Evolutionary conservation across 1,140 invertebrate genomes (phyloP), one percentile per base, ranked within the genome.

Genomic region (Achatina immaculata): DNA sequence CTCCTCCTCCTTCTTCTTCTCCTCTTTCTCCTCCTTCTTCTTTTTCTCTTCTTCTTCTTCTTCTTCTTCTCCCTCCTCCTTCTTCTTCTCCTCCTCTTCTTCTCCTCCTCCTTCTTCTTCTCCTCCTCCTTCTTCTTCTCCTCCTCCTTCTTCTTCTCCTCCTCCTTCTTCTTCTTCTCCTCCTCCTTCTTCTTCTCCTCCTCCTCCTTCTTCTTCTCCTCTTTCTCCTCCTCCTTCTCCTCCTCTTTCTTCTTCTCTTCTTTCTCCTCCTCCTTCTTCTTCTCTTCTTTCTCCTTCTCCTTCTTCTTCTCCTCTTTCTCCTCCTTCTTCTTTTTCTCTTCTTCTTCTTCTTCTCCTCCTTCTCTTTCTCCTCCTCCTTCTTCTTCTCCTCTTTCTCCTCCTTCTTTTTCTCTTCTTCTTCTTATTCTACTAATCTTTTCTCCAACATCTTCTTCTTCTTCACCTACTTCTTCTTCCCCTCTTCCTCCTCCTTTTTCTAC

Each of bases 81-180:
- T 74, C 72, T 36, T 7, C 28, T 24, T 48, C 40, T 74, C 28
- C 28, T 43, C 9, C n/a, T 71, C 68, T 71, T 36, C 38, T 36
- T 71, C 71, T 74, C 71, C n/a, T 34, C 34, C 71, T 74, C 42
- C 42, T 40, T 74, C 71, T 45, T 40, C 42, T 40, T 45, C 71
- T 74, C 42, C 42, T 40, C 43, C 71, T 45, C 42, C 42, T 48
- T 45, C 71, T 74, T 40, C 42, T 40, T 74, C 71, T 74, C 7
- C 40, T 40, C 43, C 71, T 74, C 9, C 42, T 40, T 48, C 36
- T 40, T 72, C 36, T n/a, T 72, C 69, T 72, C 19, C 24, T 40
- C n/a, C 62, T 65, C n/a, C 62, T 34, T 65, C 62, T 65, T 34
- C 31, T 34, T 34, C 62, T 65, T 34, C 62, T 34, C n/a, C 62